A percentile compares a stretch with the other conserved stretches of the same genome.
phyloP scores from a whole-genome alignment of 2,888 invertebrate species.

The Drosophila borealis region DNA sequence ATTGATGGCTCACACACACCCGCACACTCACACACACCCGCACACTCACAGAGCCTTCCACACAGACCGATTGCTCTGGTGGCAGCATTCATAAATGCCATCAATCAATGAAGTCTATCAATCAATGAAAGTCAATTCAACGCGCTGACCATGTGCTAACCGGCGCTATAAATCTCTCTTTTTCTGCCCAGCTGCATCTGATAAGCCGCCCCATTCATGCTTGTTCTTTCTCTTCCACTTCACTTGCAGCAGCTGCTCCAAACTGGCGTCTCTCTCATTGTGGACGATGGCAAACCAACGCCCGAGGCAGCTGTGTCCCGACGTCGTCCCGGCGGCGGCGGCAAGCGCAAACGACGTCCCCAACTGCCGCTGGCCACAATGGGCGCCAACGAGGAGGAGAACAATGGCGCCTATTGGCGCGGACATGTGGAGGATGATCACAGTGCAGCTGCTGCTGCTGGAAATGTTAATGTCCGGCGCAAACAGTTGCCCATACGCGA shows the following conservation, averaged over 20 bases:
- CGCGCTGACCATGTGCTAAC: slow-evolving; percentile 28
- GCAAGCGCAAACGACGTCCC: slow-evolving; percentile 42
- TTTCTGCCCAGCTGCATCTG: not conserved
- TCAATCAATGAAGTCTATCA: slow-evolving; percentile 50
- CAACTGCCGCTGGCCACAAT: slow-evolving; percentile 58
- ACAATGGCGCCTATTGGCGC: slow-evolving; percentile 77
- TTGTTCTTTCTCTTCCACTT: slow-evolving; percentile 1
- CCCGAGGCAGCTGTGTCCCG: slow-evolving; percentile 32
- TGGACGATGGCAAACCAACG: slow-evolving; percentile 63
- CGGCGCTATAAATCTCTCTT: slow-evolving; percentile 28
- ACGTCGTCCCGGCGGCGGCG: slow-evolving; percentile 31
- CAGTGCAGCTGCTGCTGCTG: slow-evolving; percentile 1
- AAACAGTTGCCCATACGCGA: slow-evolving; percentile 77
- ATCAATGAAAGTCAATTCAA: slow-evolving; percentile 39
- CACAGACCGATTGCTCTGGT: not conserved
- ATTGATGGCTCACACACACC: slow-evolving; percentile 10
- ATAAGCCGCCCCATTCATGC: not conserved
- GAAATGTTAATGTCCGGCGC: slow-evolving; percentile 37
- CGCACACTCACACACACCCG: not conserved
- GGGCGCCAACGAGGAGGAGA: slow-evolving; percentile 55
- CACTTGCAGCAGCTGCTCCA: slow-evolving; percentile 72
- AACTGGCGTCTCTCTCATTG: slow-evolving; percentile 83
- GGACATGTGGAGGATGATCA: slow-evolving; percentile 84
- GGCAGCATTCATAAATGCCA: slow-evolving; percentile 28
- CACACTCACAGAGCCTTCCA: not conserved